phyloP scores from a whole-genome alignment of 2,888 invertebrate species.

The Chaetoderma sp. region DNA sequence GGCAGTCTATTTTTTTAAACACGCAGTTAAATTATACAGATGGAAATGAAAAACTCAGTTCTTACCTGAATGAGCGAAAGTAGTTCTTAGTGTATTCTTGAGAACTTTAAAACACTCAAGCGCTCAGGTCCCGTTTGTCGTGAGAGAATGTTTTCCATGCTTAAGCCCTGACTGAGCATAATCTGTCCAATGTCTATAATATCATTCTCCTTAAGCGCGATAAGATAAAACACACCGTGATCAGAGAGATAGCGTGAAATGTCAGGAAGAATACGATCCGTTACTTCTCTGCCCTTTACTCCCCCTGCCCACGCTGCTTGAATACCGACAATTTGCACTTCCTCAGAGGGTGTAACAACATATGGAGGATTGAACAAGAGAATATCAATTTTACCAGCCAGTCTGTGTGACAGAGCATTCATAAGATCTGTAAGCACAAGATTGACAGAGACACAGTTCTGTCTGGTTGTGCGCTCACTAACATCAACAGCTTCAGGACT shows the following conservation, averaged over 20 bases:
- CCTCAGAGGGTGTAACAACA: slow-evolving; percentile 86
- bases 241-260: slow-evolving; percentile 80
- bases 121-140: slow-evolving; percentile 89
- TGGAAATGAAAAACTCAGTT: too few species aligned
- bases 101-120: slow-evolving; percentile 85
- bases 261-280: slow-evolving; percentile 76
- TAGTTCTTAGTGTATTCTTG: too few species aligned
- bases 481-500: slow-evolving; percentile 84
- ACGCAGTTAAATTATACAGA: too few species aligned
- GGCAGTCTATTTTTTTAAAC: too few species aligned
- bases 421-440: slow-evolving; percentile 69
- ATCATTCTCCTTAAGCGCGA: slow-evolving; percentile 90
- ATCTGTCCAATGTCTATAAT: slow-evolving; percentile 74
- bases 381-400: slow-evolving; percentile 81
- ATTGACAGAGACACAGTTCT: slow-evolving; percentile 76
- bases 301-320: slow-evolving; percentile 73
- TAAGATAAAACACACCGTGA: slow-evolving; percentile 86
- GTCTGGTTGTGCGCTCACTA: slow-evolving; percentile 78
- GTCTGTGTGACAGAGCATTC: slow-evolving; percentile 59
- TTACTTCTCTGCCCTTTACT: slow-evolving; percentile 76
- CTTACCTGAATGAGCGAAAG: too few species aligned
- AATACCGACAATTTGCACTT: slow-evolving; percentile 73
- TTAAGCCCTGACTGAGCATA: slow-evolving; percentile 75
- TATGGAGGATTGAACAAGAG: slow-evolving; percentile 98
- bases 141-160: slow-evolving; percentile 76